Percentiles rank a stretch among this genome's conserved stretches.
phyloP scores from a whole-genome alignment of 2,797 vertebrate genomes.

The Masticophis lateralis region DNA sequence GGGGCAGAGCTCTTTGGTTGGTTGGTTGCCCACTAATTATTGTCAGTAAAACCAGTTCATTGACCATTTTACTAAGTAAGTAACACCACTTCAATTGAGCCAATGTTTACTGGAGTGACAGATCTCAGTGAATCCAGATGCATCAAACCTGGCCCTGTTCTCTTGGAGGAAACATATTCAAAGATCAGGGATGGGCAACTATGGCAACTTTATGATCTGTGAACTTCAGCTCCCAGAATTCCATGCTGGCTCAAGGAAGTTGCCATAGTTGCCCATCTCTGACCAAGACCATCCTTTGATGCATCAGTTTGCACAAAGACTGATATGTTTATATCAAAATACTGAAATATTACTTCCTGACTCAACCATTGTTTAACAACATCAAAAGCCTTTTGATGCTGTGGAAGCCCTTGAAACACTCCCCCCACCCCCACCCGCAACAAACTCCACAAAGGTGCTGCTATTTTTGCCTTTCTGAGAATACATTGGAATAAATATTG shows the following conservation, averaged over 20 bases:
- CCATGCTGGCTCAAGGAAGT: not conserved
- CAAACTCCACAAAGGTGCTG: not conserved
- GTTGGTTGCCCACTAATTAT: not conserved
- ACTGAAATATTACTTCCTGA: not conserved
- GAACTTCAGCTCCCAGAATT: not conserved
- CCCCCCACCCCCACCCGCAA: accelerated
- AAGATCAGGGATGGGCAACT: not conserved
- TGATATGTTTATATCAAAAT: not conserved
- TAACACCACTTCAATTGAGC: not conserved
- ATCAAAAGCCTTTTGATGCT: not conserved
- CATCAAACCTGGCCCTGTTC: not conserved
- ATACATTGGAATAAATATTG: not conserved
- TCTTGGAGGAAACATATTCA: not conserved
- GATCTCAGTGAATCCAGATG: not conserved
- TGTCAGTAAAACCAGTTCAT: not conserved
- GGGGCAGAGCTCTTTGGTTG: not conserved
- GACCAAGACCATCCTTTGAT: not conserved
- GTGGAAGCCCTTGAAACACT: not conserved
- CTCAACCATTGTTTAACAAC: not conserved
- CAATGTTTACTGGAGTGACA: not conserved
- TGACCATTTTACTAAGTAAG: not conserved
- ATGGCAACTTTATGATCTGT: not conserved
- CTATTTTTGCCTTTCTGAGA: not conserved
- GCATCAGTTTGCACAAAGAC: not conserved
- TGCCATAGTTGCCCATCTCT: not conserved